Base-by-base conservation (phyloP, 2,888 invertebrate genomes). In the Torymus aiolomorphi region DNA sequence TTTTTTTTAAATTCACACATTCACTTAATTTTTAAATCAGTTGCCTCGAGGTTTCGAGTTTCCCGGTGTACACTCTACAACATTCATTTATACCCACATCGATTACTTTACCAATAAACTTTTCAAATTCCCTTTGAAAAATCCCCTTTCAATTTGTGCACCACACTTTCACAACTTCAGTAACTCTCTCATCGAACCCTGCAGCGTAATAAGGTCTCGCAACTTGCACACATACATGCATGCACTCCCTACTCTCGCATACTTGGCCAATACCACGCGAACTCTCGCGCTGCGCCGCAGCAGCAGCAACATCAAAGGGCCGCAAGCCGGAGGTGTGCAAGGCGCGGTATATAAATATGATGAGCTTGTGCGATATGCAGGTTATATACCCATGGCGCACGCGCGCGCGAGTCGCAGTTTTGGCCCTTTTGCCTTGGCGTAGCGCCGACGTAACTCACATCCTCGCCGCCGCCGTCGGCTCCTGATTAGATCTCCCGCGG, bases 361-460 rank as follows among this genome's bases (percentile, higher is more conserved):
- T 87, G 84, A 82, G 78, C 70, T 54, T 75, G 76, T 76, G 83
- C 84, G 87, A 88, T 87, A 87, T 80, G 84, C 82, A 76, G 78
- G 20, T 81, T 81, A 59, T 59, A 59, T 42, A 61, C 24, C 61
- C 24, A 20, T 24, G 85, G 85, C 86, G 85, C 86, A 85, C 84
- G 81, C 84, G 82, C 85, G 84, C 84, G 85, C 83, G 59, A 54
- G 62, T 63, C 8, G 42, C 42, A 42, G 42, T 74, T 66, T 18
- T 12, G 57, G 20, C 16, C 42, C 16, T 74, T 59, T 42, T 51
- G 16, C 49, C 42, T 18, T n/a, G 52, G 73, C 51, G 59, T 42
- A 42, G 84, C 85, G 84, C 82, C 86, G 82, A 81, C 83, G 82
- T 88, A 86, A 86, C 86, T 88, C 86, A 87, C 86, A 87, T 86